A percentile compares a stretch with the other conserved stretches of the same genome.
Evolutionary conservation across 2,113 vertebrate genomes (phyloP).

Genomic region (Collichthys lucidus): DNA sequence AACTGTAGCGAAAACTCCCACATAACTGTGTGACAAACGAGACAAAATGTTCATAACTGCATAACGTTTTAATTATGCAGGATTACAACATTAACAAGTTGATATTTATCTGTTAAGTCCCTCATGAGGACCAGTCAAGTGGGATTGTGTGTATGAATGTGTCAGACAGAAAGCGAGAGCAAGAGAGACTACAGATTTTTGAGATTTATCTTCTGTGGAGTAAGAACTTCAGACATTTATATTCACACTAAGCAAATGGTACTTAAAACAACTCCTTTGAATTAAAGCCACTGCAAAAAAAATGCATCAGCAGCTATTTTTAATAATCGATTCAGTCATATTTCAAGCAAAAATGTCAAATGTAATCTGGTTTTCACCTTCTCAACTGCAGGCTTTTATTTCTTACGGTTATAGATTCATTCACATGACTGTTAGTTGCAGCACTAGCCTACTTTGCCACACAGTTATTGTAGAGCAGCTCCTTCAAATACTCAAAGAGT

Average conservation of each 20-base stretch:
- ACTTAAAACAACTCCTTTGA: no score
- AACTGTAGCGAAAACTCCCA: background rate
- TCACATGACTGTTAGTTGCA: background rate
- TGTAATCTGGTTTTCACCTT: background rate
- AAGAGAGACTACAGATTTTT: background rate
- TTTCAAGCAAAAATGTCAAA: background rate
- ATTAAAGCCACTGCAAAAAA: background rate
- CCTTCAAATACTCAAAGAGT: background rate
- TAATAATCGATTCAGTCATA: background rate
- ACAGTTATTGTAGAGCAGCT: background rate
- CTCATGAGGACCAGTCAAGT: background rate
- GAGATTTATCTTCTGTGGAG: background rate
- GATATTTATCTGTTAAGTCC: background rate
- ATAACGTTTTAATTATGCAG: background rate
- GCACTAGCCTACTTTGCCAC: background rate
- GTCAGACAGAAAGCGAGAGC: background rate
- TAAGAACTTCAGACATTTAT: background rate
- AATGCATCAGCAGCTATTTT: background rate
- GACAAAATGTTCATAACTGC: background rate
- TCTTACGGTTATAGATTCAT: background rate
- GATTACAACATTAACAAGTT: background rate
- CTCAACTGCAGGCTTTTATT: background rate
- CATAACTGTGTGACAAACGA: no score
- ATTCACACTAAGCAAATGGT: background rate
- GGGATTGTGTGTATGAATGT: background rate